These are phyloP conservation scores for Blomia tropicalis DNA, from an alignment of 2,888 invertebrate genomes.

Conservation along the genomic window DNA sequence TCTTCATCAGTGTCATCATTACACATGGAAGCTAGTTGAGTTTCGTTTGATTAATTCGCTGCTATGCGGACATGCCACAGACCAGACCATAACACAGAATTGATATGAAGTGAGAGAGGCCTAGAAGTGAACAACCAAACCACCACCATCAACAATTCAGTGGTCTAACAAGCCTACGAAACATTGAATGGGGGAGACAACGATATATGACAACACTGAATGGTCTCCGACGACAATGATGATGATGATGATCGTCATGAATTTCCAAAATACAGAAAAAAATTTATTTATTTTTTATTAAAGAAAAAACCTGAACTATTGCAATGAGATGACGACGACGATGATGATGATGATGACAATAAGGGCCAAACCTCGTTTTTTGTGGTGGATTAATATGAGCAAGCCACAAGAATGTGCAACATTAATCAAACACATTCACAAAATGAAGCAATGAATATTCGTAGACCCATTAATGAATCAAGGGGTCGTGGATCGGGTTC, in stretches of 20 bases:
- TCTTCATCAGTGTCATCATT: constrained; percentile 15
- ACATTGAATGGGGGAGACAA: background rate
- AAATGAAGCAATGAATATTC: constrained; percentile 8
- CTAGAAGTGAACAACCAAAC: background rate
- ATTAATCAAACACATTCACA: constrained; percentile 21
- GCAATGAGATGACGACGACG: no score
- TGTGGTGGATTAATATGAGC: constrained; percentile 23
- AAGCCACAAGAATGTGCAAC: constrained; percentile 16
- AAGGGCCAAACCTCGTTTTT: constrained; percentile 16
- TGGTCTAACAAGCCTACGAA: background rate
- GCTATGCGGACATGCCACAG: constrained; percentile 2
- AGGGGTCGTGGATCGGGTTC: constrained; percentile 1
- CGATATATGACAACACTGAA: background rate
- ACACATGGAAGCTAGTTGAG: no score
- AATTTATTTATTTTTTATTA: no score
- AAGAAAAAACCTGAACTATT: no score
- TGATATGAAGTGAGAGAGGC: background rate
- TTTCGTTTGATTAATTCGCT: constrained; percentile 7
- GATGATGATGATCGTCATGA: background rate
- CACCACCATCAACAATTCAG: background rate
- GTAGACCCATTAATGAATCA: background rate
- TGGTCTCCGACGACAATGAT: background rate
- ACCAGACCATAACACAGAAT: background rate
- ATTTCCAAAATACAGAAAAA: background rate
- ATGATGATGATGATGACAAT: no score